phyloP scores from a whole-genome alignment of 2,888 invertebrate species.

The Galerucella calmariensis region DNA sequence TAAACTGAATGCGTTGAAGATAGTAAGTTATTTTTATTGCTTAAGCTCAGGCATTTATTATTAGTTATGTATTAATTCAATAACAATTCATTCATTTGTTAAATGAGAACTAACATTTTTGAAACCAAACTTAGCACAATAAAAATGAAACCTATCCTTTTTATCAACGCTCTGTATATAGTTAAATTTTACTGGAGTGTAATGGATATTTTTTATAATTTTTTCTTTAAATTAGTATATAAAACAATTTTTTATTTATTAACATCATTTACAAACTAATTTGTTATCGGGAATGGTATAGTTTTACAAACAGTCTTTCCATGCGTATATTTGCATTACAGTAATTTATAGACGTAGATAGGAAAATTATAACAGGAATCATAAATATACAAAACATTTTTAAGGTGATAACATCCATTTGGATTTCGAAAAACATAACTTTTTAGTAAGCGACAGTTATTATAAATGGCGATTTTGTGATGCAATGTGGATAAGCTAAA shows the following conservation, averaged over 20 bases:
- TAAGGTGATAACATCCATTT: too few species aligned
- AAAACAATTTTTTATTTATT: slow-evolving; percentile 67
- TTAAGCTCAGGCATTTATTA: not conserved
- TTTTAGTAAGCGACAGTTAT: too few species aligned
- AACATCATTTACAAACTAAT: slow-evolving; percentile 66
- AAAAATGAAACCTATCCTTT: not conserved
- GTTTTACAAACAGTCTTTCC: slow-evolving; percentile 60
- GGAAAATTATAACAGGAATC: slow-evolving; percentile 2
- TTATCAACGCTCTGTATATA: slow-evolving; percentile 2
- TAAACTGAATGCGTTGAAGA: not conserved
- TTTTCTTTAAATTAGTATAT: slow-evolving; percentile 64
- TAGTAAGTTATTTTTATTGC: not conserved
- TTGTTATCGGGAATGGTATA: slow-evolving; percentile 61
- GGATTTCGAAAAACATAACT: too few species aligned
- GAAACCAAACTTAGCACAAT: not conserved
- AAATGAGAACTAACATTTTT: not conserved
- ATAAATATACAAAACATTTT: too few species aligned
- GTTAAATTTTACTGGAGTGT: slow-evolving; percentile 39
- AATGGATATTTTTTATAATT: slow-evolving; percentile 60
- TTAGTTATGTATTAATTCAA: too few species aligned
- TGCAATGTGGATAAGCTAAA: too few species aligned
- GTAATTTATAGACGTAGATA: slow-evolving; percentile 6
- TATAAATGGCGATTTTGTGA: too few species aligned
- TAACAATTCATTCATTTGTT: not conserved
- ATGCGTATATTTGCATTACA: slow-evolving; percentile 39